phyloP scores from a whole-genome alignment of 2,797 vertebrate genomes.

The Helicolenus hilgendorfi region DNA sequence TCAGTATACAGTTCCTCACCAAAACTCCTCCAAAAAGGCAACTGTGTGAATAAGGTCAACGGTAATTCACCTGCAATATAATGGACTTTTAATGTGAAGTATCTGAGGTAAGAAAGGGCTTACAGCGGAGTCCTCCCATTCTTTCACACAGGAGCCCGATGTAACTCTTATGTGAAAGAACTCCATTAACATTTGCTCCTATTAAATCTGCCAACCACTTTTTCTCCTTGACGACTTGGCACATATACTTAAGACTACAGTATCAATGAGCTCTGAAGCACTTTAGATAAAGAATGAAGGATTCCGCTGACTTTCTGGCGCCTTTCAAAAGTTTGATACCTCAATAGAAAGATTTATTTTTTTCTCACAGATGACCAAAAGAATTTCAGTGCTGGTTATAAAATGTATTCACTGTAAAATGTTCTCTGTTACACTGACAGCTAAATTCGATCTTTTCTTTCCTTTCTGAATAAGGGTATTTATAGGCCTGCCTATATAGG shows the following conservation, averaged over 20 bases:
- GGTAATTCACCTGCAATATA: slow-evolving; percentile 28
- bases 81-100: slow-evolving; percentile 32
- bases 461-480: neutral
- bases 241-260: neutral
- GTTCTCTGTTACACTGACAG: neutral
- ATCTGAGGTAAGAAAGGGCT: slow-evolving; percentile 18
- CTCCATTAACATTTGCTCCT: slow-evolving; percentile 58
- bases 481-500: neutral
- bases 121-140: neutral
- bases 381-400: neutral
- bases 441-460: neutral
- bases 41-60: neutral
- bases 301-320: slow-evolving; percentile 28
- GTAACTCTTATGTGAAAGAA: slow-evolving; percentile 27
- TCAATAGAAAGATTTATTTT: neutral
- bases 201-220: slow-evolving; percentile 17
- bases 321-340: slow-evolving; percentile 47
- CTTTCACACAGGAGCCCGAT: neutral
- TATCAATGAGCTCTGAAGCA: slow-evolving; percentile 10
- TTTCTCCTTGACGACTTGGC: slow-evolving; percentile 22
- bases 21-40: neutral
- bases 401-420: neutral
- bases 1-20: neutral
- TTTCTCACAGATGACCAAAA: neutral
- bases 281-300: slow-evolving; percentile 10